Percentiles rank a stretch among this genome's conserved stretches.
Evolutionary conservation across 1,140 invertebrate species (phyloP).

Genomic region (Trichonephila clavata): DNA sequence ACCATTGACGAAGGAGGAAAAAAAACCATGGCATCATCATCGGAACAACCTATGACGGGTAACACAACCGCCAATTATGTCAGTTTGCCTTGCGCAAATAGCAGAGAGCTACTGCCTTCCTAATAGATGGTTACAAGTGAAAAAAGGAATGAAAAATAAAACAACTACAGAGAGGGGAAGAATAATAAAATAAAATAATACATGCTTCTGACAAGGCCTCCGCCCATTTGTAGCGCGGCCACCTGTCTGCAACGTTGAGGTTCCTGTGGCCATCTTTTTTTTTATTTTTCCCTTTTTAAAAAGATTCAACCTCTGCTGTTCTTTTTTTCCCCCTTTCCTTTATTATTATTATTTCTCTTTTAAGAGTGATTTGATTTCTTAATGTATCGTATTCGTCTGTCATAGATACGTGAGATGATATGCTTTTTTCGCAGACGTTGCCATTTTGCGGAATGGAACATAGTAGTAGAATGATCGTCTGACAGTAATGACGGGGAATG

Average conservation of each 20-base stretch:
- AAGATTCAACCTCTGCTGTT: neutral
- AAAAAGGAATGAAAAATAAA: slow-evolving; percentile 19
- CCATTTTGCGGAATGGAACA: neutral
- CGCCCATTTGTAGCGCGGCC: slow-evolving; percentile 54
- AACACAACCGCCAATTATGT: slow-evolving; percentile 52
- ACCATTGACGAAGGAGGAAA: neutral
- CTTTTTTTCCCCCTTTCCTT: neutral
- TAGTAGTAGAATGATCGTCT: neutral
- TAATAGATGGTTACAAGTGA: slow-evolving; percentile 58
- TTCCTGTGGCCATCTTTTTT: neutral
- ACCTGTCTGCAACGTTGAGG: slow-evolving; percentile 38
- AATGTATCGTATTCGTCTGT: slow-evolving; percentile 53
- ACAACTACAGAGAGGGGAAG: neutral
- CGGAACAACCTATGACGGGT: neutral
- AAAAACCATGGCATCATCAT: slow-evolving; percentile 28
- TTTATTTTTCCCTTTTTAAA: neutral
- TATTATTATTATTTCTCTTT: neutral
- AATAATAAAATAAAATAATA: slow-evolving; percentile 51
- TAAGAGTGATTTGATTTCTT: slow-evolving; percentile 70
- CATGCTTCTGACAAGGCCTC: neutral
- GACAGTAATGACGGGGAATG: slow-evolving; percentile 24
- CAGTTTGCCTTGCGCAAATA: slow-evolving; percentile 72
- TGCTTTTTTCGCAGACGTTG: neutral
- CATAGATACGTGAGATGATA: slow-evolving; percentile 45
- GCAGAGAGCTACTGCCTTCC: slow-evolving; percentile 60